Base-by-base conservation (phyloP, 1,140 invertebrate species). In the Onthophagus taurus region DNA sequence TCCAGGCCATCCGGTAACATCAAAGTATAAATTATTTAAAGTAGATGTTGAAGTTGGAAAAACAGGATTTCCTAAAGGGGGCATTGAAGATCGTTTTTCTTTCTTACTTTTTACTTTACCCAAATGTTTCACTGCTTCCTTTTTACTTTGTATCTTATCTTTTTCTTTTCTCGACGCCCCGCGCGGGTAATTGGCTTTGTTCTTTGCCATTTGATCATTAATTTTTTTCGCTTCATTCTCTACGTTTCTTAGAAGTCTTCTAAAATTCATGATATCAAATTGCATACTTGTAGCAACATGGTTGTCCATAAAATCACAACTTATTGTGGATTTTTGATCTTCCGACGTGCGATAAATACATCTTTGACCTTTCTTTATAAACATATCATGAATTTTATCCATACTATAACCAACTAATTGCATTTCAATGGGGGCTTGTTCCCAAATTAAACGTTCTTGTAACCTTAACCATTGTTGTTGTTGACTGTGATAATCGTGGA, bases 401-500 rank as follows among this genome's bases (percentile, higher is more conserved):
- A 49, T 42, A 24, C 42, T 38, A 30, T 51, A 41, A 16, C 50
- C 42, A 4, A 50, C 49, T 26, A 53, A 44, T 42, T 57, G 45
- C 26, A 47, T 48, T 44, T 61, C 57, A 45, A 61, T 52, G 1
- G 71, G 68, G 31, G 76, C 75, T 56, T 79, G 77, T 51, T 81
- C 78, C 46, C 68, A 66, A 18, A 75, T 50, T n/a, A 81, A 61
- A 48, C 74, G 72, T 51, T 82, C 75, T 52, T 77, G 76, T 24
- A 77, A 59, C 31, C 70, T 65, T 26, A 81, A 62, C 74, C 76
- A 81, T 24, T 72, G 64, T 45, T 80, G 73, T 54, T 83, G 78
- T 47, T 78, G 72, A 36, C 68, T 68, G 52, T 83, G 78, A 55
- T 81, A 83, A 41, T 77, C 72, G 44, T 78, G 72, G 24, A 83